Evolutionary conservation across 2,888 invertebrate species (phyloP).

Genomic region (Apodemia hepburni): DNA sequence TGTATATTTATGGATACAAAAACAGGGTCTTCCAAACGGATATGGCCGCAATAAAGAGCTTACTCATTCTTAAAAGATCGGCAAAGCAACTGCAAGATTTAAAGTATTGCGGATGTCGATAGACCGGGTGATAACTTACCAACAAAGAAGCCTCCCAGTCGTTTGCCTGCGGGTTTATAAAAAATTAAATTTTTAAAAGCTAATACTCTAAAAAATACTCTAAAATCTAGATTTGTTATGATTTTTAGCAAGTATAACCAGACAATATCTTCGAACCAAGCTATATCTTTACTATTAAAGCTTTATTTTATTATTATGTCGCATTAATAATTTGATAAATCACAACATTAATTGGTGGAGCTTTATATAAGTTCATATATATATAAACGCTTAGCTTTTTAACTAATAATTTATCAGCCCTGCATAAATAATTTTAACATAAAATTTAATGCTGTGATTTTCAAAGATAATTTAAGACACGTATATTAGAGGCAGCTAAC

Average conservation of each 20-base stretch:
- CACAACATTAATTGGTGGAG: neutral
- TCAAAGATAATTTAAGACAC: neutral
- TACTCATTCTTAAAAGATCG: too few relatives aligned
- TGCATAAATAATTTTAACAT: neutral
- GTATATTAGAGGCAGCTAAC: constrained; percentile 27
- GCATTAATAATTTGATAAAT: neutral
- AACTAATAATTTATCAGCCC: neutral
- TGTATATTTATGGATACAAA: too few relatives aligned
- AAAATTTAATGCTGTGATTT: constrained; percentile 2
- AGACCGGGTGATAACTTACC: too few relatives aligned
- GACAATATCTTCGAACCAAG: neutral
- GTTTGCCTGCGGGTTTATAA: too few relatives aligned
- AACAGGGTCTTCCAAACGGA: too few relatives aligned
- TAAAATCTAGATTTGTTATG: too few relatives aligned
- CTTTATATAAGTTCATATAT: neutral
- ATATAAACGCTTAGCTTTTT: neutral
- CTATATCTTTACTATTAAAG: neutral
- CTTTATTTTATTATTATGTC: neutral
- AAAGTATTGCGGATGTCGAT: too few relatives aligned
- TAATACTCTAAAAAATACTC: too few relatives aligned
- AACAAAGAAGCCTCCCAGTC: too few relatives aligned
- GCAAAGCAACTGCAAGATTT: too few relatives aligned
- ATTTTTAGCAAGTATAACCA: neutral
- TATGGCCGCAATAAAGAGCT: too few relatives aligned
- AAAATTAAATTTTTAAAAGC: too few relatives aligned